These are phyloP conservation scores for Semicossyphus pulcher DNA, from an alignment of 2,113 vertebrate genomes.

Conservation along the genomic window DNA sequence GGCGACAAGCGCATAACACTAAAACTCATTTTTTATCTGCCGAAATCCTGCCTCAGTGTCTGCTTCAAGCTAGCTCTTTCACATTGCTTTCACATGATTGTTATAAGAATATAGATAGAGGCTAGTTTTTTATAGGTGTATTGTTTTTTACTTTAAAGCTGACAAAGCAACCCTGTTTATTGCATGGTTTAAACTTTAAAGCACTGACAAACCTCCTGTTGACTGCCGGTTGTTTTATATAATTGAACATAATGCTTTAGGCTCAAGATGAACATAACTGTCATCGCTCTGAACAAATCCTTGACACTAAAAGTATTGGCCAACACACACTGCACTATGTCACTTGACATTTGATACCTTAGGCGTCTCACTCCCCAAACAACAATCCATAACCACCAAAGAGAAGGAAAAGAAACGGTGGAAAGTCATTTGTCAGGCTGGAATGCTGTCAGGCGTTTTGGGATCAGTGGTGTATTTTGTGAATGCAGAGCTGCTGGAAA, in stretches of 20 bases:
- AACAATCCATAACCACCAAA: constrained; percentile 30
- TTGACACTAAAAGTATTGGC: constrained; percentile 62
- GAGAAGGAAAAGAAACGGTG: constrained; percentile 22
- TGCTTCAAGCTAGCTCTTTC: background rate
- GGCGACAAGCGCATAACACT: no score
- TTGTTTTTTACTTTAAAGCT: no score
- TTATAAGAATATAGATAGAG: no score
- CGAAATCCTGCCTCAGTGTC: no score
- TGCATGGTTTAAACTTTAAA: no score
- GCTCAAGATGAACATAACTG: constrained; percentile 33
- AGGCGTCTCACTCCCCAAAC: constrained; percentile 29
- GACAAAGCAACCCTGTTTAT: no score
- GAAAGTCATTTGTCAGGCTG: constrained; percentile 65
- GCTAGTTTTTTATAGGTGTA: no score
- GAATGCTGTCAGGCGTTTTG: constrained; percentile 55
- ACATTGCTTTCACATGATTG: background rate
- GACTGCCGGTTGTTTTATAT: background rate
- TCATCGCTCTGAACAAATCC: constrained; percentile 46
- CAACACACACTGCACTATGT: constrained; percentile 39
- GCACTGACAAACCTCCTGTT: background rate
- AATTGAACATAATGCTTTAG: constrained; percentile 25
- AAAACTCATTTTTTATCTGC: no score
- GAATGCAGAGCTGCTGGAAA: constrained; percentile 69
- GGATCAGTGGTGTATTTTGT: constrained; percentile 57
- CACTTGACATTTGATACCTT: constrained; percentile 43